Percentiles rank a stretch among this genome's conserved stretches.
Evolutionary conservation across 1,140 invertebrate genomes (phyloP).

Genomic region (Dreissena rostriformis): DNA sequence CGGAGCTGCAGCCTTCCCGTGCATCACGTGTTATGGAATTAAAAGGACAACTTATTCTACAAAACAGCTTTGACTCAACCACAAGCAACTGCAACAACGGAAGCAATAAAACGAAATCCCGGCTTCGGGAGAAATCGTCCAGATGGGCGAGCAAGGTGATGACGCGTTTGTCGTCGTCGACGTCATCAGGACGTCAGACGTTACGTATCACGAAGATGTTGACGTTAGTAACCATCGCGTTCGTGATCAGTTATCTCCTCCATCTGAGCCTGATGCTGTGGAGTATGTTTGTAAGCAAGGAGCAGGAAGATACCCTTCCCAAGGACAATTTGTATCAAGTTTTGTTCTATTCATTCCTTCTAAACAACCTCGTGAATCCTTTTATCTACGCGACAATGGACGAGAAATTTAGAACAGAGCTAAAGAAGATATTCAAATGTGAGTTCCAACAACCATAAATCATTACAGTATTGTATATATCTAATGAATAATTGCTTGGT

Average conservation of each 20-base stretch:
- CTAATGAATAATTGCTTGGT: no score
- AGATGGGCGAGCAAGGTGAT: constrained; percentile 27
- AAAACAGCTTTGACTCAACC: neutral
- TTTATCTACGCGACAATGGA: constrained; percentile 54
- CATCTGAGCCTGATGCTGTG: constrained; percentile 38
- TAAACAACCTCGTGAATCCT: constrained; percentile 50
- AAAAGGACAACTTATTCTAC: neutral
- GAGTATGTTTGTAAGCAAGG: constrained; percentile 31
- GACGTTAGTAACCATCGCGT: constrained; percentile 39
- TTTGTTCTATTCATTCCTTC: constrained; percentile 45
- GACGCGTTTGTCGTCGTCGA: constrained; percentile 9
- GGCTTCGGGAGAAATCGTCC: constrained; percentile 2
- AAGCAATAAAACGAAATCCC: neutral
- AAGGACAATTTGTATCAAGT: constrained; percentile 31
- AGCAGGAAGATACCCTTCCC: neutral
- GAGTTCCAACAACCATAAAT: neutral
- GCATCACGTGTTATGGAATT: neutral
- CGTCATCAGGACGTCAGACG: constrained; percentile 27
- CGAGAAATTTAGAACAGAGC: constrained; percentile 36
- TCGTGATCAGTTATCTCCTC: constrained; percentile 39
- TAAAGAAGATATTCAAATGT: constrained; percentile 26
- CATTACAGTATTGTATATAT: no score
- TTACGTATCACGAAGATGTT: constrained; percentile 52
- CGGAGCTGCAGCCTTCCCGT: neutral
- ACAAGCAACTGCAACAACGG: neutral